A percentile compares a stretch with the other conserved stretches of the same genome.
These are phyloP conservation scores for Venustoraphidia nigricollis DNA, from an alignment of 2,888 invertebrate species.

Conservation along the genomic window DNA sequence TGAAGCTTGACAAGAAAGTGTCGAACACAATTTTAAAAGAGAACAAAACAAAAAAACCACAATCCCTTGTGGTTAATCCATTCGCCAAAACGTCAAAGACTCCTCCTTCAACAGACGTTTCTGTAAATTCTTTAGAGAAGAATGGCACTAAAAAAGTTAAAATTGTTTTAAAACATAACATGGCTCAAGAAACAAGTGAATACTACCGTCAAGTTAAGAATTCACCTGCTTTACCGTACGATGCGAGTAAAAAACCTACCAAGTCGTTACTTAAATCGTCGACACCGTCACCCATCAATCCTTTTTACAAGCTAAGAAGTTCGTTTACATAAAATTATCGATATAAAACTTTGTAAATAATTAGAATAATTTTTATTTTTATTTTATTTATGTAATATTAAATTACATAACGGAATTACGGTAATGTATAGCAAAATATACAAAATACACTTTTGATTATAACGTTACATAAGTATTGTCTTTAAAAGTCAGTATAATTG, in stretches of 20 bases:
- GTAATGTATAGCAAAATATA: no score
- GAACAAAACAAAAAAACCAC: conserved; percentile 2
- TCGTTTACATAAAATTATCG: no score
- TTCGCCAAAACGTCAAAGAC: conserved; percentile 8
- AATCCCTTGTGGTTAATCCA: conserved; percentile 9
- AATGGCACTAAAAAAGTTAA: conserved; percentile 48
- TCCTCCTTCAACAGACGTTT: neutral
- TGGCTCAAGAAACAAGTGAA: conserved; percentile 54
- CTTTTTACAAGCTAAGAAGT: conserved; percentile 41
- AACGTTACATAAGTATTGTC: no score
- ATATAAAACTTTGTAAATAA: no score
- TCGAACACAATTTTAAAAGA: neutral
- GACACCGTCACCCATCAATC: conserved; percentile 55
- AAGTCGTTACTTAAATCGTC: conserved; percentile 60
- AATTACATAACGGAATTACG: no score
- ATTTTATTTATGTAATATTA: no score
- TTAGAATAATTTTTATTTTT: no score
- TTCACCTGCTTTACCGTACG: conserved; percentile 62
- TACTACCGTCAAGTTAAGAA: conserved; percentile 52
- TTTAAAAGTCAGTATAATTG: no score
- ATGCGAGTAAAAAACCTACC: conserved; percentile 48
- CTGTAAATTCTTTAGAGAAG: conserved; percentile 2
- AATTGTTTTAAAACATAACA: conserved; percentile 54
- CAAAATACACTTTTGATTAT: no score
- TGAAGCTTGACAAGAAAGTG: conserved; percentile 3